phyloP scores from a whole-genome alignment of 2,888 invertebrate genomes.

The Litoditis marina region DNA sequence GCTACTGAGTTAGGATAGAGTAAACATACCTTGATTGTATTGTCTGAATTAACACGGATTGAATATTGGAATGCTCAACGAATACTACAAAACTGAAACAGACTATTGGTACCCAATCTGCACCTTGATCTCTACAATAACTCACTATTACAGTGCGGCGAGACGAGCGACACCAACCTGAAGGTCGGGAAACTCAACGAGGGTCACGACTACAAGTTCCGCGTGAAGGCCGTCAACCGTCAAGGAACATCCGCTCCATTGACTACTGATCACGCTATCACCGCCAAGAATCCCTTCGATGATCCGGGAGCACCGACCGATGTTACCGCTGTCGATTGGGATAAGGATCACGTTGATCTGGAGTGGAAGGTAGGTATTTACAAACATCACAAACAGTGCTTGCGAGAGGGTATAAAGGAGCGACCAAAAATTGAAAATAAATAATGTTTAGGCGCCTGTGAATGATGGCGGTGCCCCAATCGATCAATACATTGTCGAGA shows the following conservation, averaged over 20 bases:
- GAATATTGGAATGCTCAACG: no score
- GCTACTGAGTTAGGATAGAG: no score
- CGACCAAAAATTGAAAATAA: no score
- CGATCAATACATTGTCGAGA: slow-evolving; percentile 61
- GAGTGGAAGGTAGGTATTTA: slow-evolving; percentile 77
- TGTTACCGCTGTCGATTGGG: slow-evolving; percentile 78
- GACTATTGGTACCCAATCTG: no score
- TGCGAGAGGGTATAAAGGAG: no score
- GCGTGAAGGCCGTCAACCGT: slow-evolving; percentile 87
- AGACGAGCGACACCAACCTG: slow-evolving; percentile 56
- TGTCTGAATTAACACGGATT: no score
- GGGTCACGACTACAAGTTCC: slow-evolving; percentile 89
- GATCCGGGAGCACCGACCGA: slow-evolving; percentile 61
- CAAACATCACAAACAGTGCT: no score
- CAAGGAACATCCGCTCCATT: slow-evolving; percentile 86
- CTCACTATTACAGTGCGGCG: slow-evolving; percentile 50
- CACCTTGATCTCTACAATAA: neutral
- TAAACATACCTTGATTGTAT: no score
- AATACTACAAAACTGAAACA: no score
- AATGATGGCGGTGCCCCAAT: slow-evolving; percentile 87
- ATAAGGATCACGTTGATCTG: slow-evolving; percentile 88
- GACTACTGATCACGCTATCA: slow-evolving; percentile 77
- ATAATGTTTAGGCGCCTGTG: slow-evolving; percentile 74
- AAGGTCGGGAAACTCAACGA: slow-evolving; percentile 79
- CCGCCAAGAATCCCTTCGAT: slow-evolving; percentile 85